These are phyloP conservation scores for Anastrepha obliqua DNA, from an alignment of 1,140 invertebrate genomes.

Conservation along the genomic window DNA sequence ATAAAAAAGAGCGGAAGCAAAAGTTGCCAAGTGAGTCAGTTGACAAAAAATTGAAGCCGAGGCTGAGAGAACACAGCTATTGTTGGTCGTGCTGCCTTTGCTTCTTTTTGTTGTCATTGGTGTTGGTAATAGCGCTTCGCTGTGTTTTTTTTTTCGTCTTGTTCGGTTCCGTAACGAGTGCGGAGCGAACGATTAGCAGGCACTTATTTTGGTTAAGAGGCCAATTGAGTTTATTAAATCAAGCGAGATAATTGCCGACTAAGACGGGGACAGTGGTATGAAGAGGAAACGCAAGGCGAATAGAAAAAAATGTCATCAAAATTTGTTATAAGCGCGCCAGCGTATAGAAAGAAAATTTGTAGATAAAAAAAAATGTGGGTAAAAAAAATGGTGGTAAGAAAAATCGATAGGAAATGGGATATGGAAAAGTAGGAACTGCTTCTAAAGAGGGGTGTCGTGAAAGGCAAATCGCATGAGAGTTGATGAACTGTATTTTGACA, in stretches of 20 bases:
- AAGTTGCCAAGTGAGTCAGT: conserved; percentile 21
- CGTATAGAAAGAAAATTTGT: not conserved
- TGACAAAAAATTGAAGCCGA: conserved; percentile 29
- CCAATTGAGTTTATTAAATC: conserved; percentile 59
- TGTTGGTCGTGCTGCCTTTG: not conserved
- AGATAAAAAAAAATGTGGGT: not conserved
- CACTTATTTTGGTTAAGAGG: conserved; percentile 58
- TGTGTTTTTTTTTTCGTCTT: conserved; percentile 8
- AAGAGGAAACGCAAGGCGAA: not conserved
- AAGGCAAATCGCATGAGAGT: not conserved
- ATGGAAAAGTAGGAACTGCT: not conserved
- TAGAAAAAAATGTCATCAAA: not conserved
- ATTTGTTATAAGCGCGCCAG: not conserved
- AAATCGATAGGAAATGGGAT: not conserved
- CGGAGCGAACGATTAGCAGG: conserved; percentile 54
- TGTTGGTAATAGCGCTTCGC: conserved; percentile 11
- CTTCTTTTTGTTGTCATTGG: conserved; percentile 16
- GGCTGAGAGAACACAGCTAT: not conserved
- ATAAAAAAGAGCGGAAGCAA: conserved; percentile 37
- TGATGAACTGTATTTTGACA: not conserved
- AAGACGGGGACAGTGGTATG: not conserved
- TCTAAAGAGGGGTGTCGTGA: not conserved
- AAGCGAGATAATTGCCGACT: conserved; percentile 57
- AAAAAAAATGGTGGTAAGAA: not conserved
- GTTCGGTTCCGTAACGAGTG: not conserved